Evolutionary conservation across 2,888 invertebrate species (phyloP), one percentile per base, ranked within the genome.

Genomic region (Brachypalpus laphriformis): DNA sequence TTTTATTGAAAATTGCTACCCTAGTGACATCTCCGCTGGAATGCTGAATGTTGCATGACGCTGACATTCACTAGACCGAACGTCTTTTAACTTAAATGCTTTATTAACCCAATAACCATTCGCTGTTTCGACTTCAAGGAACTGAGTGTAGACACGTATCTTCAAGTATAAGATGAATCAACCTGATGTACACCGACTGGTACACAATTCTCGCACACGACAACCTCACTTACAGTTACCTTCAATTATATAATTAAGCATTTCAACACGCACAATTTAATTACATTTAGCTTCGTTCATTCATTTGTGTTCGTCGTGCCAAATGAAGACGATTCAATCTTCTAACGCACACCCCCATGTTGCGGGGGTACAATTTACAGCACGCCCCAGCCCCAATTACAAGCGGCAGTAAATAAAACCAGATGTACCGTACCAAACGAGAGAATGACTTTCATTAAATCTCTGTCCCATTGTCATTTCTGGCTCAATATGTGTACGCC

Each of bases 261-360:
- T 77, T 77, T 66, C 72, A 77, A 68, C 78, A 78, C 78, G 72
- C 82, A 83, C 72, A 72, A 78, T 78, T 65, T 83, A 83, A 83
- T 83, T 80, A 80, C 49, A 51, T 80, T 56, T 34, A 59, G 28
- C 28, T 49, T 14, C 63, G 61, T 78, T 57, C 61, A 54, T 70
- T 65, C 56, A 54, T 40, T 68, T 31, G 49, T 61, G 34, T 34
- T 34, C 34, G 34, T 70, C 31, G 56, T 34, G 56, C 49, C 42
- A 56, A 68, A 75, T 57, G 83, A 56, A 70, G 80, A 80, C 68
- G 51, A 83, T 83, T 83, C 80, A 83, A 80, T 80, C 70, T 83
- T 63, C 74, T 16, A 42, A 25, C 68, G 34, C 51, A 42, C 59
- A 59, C 14, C 25, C 25, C n/a, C 18, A 2, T 2, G 11, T 7